These are phyloP conservation scores for Stenoptilia bipunctidactyla DNA, from an alignment of 2,888 invertebrate species.

Conservation along the genomic window DNA sequence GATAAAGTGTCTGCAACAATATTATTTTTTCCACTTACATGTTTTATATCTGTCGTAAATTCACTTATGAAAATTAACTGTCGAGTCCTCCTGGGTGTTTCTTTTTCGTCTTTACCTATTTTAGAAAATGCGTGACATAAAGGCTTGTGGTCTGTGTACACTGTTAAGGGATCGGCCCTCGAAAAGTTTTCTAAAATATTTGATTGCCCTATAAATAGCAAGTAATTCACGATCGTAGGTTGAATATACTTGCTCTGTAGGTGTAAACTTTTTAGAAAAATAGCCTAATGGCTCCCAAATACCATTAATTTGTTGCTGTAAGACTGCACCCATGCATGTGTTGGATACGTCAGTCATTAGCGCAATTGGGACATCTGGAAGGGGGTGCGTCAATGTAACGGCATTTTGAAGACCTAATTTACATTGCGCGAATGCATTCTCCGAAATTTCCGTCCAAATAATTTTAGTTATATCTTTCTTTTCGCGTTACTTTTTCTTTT, in stretches of 20 bases:
- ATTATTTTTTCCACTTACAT: constrained; percentile 5
- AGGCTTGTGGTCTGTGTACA: constrained; percentile 14
- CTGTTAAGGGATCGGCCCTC: constrained; percentile 7
- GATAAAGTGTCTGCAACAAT: constrained; percentile 10
- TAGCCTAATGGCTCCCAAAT: constrained; percentile 6
- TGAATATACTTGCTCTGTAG: constrained; percentile 8
- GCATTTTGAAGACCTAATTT: constrained; percentile 11
- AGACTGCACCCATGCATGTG: constrained; percentile 6
- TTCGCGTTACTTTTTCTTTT: no score
- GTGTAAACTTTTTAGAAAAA: constrained; percentile 11
- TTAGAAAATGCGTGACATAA: constrained; percentile 8
- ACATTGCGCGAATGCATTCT: constrained; percentile 12
- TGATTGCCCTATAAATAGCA: constrained; percentile 8
- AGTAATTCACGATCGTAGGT: constrained; percentile 13
- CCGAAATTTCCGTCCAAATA: constrained; percentile 12
- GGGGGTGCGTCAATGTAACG: constrained; percentile 3
- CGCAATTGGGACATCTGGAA: not conserved
- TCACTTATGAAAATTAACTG: constrained; percentile 9
- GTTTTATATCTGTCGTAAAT: constrained; percentile 6
- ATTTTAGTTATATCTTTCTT: constrained; percentile 13
- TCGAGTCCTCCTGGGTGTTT: constrained; percentile 7
- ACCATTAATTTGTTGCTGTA: constrained; percentile 1
- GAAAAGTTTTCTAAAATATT: constrained; percentile 8
- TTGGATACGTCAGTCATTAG: constrained; percentile 6
- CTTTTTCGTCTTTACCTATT: not conserved